Base-by-base conservation (phyloP, 1,140 invertebrate species). In the Drosophila nigrodunni region DNA sequence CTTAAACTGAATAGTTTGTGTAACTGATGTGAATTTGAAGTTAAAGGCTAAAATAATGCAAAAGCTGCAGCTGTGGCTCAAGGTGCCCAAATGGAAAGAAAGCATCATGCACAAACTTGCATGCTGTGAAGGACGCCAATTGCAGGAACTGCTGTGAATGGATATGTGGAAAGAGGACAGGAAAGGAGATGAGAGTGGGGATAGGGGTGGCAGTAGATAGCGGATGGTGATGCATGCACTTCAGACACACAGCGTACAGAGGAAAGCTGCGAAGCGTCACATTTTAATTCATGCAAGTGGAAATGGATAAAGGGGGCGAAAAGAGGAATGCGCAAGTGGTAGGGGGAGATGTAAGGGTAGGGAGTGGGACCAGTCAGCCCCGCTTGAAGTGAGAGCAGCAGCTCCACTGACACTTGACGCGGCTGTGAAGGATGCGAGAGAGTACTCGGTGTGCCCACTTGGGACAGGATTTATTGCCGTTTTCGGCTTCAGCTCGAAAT, bases 401-500 rank as follows among this genome's bases (percentile, higher is more conserved):
- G 50, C 62, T 66, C 50, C 77, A 68, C 61, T 73, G 65, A 54
- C 82, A 82, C 64, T 79, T 66, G 73, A 71, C 67, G 54, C 80
- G 78, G 59, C 80, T 69, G 68, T 88, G 76, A 83, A 87, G 83
- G 62, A 82, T 83, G 71, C 67, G 58, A 50, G 71, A 37, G 52
- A 37, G 41, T 41, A 21, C 57, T 74, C 58, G 25, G 71, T 46
- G 71, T 57, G 71, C 65, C 57, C 65, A 74, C 71, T 74, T 74
- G 71, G 71, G 71, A 69, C 57, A 35, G 85, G 83, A 88, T 88
- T 88, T 88, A 88, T 88, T 88, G 83, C 83, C 83, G 80, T 88
- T 88, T 88, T 88, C 80, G 83, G 77, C 83, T 88, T 71, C 80
- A 88, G 83, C 73, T 74, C 73, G 64, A 85, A 88, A 88, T 88